Percentiles rank a stretch among this genome's conserved stretches.
Evolutionary conservation across 2,797 vertebrate genomes (phyloP).

Genomic region (Lepilemur septentrionalis): DNA sequence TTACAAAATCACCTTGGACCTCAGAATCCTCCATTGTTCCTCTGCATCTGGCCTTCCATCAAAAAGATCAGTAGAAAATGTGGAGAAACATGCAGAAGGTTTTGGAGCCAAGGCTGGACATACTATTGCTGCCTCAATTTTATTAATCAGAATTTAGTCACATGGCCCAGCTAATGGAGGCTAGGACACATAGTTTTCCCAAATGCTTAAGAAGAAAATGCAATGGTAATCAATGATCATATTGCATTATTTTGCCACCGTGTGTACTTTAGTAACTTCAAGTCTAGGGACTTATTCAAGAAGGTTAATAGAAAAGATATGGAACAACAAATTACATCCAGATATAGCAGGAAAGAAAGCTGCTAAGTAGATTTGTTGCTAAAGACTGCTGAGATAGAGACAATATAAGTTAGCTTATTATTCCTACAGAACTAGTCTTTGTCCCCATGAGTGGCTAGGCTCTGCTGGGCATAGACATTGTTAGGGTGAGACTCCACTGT

Average conservation of each 20-base stretch:
- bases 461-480: not conserved
- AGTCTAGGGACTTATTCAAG: conserved; percentile 38
- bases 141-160: not conserved
- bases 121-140: not conserved
- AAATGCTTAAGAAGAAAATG: not conserved
- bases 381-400: not conserved
- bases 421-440: conserved; percentile 5
- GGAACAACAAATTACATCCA: not conserved
- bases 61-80: not conserved
- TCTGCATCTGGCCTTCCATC: not conserved
- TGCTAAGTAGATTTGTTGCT: not conserved
- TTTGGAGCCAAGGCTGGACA: not conserved
- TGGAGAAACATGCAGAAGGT: not conserved
- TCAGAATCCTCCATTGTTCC: not conserved
- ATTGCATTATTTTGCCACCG: not conserved
- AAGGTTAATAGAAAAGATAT: not conserved
- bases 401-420: not conserved
- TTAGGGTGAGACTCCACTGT: not conserved
- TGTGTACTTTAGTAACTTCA: conserved; percentile 35
- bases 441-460: not conserved
- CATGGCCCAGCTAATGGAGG: not conserved
- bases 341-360: not conserved
- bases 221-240: conserved; percentile 11
- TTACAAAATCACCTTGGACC: not conserved
- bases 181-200: not conserved